These are phyloP conservation scores for Holothuria leucospilota DNA, from an alignment of 53 echinoderm and acorn worm genomes.

Conservation along the genomic window DNA sequence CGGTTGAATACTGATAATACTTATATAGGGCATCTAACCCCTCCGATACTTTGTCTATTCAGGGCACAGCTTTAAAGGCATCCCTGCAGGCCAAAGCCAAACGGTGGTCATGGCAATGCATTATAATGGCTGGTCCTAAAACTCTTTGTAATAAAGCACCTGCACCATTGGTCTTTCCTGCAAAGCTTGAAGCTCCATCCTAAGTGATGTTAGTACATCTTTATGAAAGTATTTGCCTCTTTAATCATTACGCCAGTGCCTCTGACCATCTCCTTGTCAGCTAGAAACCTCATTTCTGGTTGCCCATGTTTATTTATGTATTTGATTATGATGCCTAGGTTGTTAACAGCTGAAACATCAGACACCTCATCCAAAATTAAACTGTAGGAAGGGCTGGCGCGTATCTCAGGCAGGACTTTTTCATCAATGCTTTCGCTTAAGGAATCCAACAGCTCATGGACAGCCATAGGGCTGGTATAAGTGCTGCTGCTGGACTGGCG, in stretches of 20 bases:
- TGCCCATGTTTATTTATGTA: neutral
- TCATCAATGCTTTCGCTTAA: constrained; percentile 1
- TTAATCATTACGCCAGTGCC: neutral
- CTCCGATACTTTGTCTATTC: neutral
- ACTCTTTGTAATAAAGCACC: neutral
- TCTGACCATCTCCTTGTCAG: constrained; percentile 5
- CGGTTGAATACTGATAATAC: constrained; percentile 1
- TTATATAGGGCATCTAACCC: neutral
- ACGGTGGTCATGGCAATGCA: neutral
- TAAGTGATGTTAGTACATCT: neutral
- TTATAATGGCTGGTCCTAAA: neutral
- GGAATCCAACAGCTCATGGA: neutral
- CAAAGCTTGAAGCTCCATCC: neutral
- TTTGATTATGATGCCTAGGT: neutral
- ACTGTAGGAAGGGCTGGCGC: neutral
- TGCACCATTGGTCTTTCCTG: neutral
- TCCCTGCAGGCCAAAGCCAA: constrained; percentile 2
- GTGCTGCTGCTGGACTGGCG: neutral
- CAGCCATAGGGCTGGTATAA: neutral
- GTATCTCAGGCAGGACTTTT: neutral
- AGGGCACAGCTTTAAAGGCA: neutral
- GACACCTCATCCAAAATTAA: constrained; percentile 3
- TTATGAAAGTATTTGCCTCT: neutral
- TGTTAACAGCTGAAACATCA: constrained; percentile 12
- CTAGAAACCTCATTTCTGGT: constrained; percentile 3